Conservation (phyloP, 2,113 vertebrate genomes). For the Sinocyclocheilus rhinocerous region DNA sequence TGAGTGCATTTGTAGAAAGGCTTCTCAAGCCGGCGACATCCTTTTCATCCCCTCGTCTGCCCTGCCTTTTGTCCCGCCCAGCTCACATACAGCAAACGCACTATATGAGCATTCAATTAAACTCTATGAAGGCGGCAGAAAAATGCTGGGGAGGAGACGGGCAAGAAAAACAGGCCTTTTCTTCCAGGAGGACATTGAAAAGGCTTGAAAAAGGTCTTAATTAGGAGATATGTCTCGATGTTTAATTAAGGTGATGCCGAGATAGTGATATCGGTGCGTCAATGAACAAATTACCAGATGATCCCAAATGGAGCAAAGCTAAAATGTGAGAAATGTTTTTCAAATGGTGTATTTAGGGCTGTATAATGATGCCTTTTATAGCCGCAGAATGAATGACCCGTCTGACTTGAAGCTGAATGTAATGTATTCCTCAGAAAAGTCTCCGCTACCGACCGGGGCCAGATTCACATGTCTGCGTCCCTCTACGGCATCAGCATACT, state of each 20-base stretch:
- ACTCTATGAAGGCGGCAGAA: conserved; percentile 81
- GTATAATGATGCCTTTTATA: conserved; percentile 71
- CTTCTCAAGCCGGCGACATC: conserved; percentile 61
- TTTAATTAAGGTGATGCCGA: conserved; percentile 78
- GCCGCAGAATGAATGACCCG: conserved; percentile 57
- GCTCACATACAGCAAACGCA: conserved; percentile 66
- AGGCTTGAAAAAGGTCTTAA: conserved; percentile 80
- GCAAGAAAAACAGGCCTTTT: conserved; percentile 70
- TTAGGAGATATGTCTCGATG: conserved; percentile 79
- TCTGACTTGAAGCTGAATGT: conserved; percentile 65
- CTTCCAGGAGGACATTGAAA: conserved; percentile 77
- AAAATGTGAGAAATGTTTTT: conserved; percentile 75
- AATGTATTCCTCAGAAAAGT: conserved; percentile 59
- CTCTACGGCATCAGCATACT: conserved; percentile 34
- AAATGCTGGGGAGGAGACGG: conserved; percentile 74
- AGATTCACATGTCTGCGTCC: conserved; percentile 20
- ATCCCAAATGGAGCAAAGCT: conserved; percentile 58
- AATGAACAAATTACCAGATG: conserved; percentile 59
- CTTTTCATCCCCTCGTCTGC: conserved; percentile 72
- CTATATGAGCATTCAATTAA: conserved; percentile 89
- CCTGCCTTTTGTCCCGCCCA: conserved; percentile 65
- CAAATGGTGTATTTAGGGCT: conserved; percentile 70
- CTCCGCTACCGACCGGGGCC: background rate
- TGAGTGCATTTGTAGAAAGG: conserved; percentile 62
- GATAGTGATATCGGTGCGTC: conserved; percentile 64